phyloP scores from a whole-genome alignment of 2,113 vertebrate genomes.

The Equus przewalskii region DNA sequence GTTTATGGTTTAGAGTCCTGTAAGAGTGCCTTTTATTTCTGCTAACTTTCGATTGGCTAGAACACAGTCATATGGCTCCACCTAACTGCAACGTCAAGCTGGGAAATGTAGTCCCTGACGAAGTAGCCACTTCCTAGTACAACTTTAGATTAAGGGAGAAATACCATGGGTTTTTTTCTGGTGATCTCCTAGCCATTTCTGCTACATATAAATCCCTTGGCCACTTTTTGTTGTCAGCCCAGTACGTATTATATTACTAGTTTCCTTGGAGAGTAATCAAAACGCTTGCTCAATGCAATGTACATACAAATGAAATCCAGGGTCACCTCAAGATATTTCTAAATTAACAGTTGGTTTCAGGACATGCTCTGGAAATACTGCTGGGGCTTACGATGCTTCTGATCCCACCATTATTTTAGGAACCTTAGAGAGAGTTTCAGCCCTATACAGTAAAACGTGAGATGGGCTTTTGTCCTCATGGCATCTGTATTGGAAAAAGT shows the following conservation, averaged over 20 bases:
- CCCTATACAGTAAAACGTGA: background rate
- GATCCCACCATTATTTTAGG: background rate
- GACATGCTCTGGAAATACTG: background rate
- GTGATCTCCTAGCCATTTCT: background rate
- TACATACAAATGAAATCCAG: slow-evolving; percentile 28
- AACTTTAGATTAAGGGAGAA: background rate
- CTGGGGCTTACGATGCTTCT: background rate
- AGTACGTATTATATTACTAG: background rate
- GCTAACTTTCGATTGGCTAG: background rate
- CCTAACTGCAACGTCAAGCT: background rate
- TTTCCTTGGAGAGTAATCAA: slow-evolving; percentile 11
- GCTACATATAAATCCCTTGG: background rate
- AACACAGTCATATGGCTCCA: background rate
- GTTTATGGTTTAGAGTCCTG: background rate
- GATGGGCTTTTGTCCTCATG: background rate
- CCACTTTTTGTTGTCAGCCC: background rate
- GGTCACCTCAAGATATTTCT: slow-evolving; percentile 1
- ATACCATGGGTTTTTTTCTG: background rate
- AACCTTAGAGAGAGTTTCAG: background rate
- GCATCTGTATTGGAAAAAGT: background rate
- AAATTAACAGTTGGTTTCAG: slow-evolving; percentile 26
- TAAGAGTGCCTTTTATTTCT: background rate
- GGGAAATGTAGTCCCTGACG: background rate
- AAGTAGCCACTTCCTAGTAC: background rate
- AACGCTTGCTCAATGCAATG: background rate